Evolutionary conservation across 2,797 vertebrate species (phyloP), one percentile per base, ranked within the genome.

Genomic region (Pseudocheirus occidentalis): DNA sequence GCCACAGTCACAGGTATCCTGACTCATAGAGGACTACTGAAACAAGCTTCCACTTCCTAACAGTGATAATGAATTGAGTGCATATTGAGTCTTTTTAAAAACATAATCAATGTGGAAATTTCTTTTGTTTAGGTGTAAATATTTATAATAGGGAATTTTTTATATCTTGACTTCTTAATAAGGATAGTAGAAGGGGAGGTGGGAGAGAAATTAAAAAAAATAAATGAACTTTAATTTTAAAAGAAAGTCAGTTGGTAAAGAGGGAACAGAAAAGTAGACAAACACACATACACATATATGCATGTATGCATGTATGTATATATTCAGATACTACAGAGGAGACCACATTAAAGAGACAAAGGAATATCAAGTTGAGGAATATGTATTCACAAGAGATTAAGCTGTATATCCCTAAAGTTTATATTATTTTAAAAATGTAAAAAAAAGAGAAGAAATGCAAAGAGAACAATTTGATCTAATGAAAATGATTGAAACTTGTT

Each of bases 241-340:
- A 73, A 18, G 16, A 73, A 73, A 73, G 34, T 31, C 34, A n/a
- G 1, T 34, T 66, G 62, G 1, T 14, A 66, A 66, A 66, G 62
- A 16, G 16, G 29, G 62, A n/a, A 66, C 34, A 6, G 34, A 66
- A 66, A 66, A 66, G 7, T 66, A 13, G 3, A 34, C 1, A 66
- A 0, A 66, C 4, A 34, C 11, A 5, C 12, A 12, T 29, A 34
- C 16, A 52, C n/a, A n/a, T n/a, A n/a, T n/a, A n/a, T n/a, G 1
- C 4, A 4, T 52, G 50, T 52, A 52, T 52, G 50, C 5, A 52
- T 52, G 50, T 52, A 5, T 52, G 50, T 52, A 52, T 52, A 52
- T 52, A 66, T 34, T 11, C 34, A n/a, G 34, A 66, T n/a, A 14
- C 14, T 14, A 66, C 13, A 66, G 4, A 66, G 14, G 14, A 66